Evolutionary conservation across 2,113 vertebrate species (phyloP).

Genomic region (Porphyrio hochstetteri): DNA sequence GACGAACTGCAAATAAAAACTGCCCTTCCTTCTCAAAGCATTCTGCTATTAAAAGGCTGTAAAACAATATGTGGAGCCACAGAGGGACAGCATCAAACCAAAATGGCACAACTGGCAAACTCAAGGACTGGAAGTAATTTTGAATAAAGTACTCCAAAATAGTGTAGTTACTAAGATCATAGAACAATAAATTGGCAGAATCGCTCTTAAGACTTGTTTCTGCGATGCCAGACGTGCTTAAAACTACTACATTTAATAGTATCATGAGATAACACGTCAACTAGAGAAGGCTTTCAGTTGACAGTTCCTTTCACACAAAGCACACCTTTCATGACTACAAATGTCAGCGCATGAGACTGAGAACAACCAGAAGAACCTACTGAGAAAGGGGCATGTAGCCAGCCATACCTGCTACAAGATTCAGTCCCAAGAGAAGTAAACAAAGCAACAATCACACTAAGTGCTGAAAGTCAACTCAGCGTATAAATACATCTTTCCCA

Average conservation of each 20-base stretch:
- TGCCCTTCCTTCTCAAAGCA: neutral
- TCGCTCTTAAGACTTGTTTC: neutral
- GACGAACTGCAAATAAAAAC: neutral
- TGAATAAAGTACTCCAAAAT: neutral
- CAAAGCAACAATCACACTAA: neutral
- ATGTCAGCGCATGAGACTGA: neutral
- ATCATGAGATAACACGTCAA: neutral
- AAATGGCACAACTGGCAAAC: neutral
- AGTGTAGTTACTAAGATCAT: neutral
- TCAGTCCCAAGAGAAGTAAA: neutral
- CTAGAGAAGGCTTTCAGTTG: neutral
- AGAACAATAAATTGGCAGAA: neutral
- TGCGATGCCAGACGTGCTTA: neutral
- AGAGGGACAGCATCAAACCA: neutral
- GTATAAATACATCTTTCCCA: neutral
- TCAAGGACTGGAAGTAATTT: neutral
- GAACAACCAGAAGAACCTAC: neutral
- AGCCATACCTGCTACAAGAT: neutral
- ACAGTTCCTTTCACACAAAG: neutral
- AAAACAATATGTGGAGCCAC: neutral
- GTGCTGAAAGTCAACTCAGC: neutral
- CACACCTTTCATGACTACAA: neutral
- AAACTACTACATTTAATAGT: neutral
- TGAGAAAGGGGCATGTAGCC: neutral
- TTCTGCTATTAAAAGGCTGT: neutral